phyloP scores from a whole-genome alignment of 2,113 vertebrate species.

The Phaethon lepturus region DNA sequence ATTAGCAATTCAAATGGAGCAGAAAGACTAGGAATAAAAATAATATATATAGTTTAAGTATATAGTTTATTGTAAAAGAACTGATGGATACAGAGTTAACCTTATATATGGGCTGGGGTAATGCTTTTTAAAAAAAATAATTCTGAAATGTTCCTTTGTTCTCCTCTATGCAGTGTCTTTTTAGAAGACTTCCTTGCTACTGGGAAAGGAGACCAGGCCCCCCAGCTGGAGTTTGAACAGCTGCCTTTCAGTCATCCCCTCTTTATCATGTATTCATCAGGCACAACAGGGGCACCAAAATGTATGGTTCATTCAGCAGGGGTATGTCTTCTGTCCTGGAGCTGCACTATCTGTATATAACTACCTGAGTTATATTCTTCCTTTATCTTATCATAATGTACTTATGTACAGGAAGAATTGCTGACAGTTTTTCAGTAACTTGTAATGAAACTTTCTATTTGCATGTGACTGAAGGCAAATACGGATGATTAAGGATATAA shows the following conservation, averaged over 20 bases:
- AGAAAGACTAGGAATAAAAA: neutral
- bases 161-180: slow-evolving; percentile 78
- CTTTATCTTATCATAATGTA: neutral
- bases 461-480: neutral
- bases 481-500: neutral
- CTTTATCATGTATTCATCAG: slow-evolving; percentile 96
- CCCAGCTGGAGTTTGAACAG: slow-evolving; percentile 97
- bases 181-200: slow-evolving; percentile 90
- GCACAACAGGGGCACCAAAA: slow-evolving; percentile 95
- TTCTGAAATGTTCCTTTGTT: neutral
- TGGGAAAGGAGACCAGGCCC: slow-evolving; percentile 83
- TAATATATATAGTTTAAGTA: no score
- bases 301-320: slow-evolving; percentile 98
- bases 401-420: neutral
- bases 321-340: slow-evolving; percentile 76
- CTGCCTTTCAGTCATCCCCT: slow-evolving; percentile 94
- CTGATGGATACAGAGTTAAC: neutral
- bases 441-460: neutral
- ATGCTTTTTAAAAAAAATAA: neutral
- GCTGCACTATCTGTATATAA: neutral
- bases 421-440: neutral
- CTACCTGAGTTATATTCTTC: neutral
- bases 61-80: neutral
- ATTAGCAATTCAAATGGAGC: neutral
- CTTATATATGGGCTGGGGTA: neutral